phyloP scores from a whole-genome alignment of 92 coral and sea anemone species.

The Hydrozoanthus gracilis region DNA sequence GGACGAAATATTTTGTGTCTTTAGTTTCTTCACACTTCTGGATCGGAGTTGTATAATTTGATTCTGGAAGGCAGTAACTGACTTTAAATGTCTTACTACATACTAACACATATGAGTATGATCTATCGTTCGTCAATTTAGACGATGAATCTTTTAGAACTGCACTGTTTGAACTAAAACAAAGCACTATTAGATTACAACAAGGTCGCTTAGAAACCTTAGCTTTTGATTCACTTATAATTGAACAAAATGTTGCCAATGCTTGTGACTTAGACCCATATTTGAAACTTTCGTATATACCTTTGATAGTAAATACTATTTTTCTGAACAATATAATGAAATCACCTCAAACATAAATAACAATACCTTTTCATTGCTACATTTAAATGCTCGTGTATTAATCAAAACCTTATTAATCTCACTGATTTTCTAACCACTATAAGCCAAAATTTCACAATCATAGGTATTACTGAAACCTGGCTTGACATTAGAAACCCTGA shows the following conservation, averaged over 20 bases:
- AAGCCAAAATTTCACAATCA: slow-evolving; percentile 2
- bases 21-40: too few relatives aligned
- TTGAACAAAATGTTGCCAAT: neutral
- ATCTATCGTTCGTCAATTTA: neutral
- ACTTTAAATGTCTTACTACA: neutral
- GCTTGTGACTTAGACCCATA: neutral
- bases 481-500: neutral
- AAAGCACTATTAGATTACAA: neutral
- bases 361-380: slow-evolving; percentile 25
- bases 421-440: slow-evolving; percentile 14
- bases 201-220: slow-evolving; percentile 13
- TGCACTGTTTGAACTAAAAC: neutral
- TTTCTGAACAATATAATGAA: slow-evolving; percentile 13
- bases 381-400: slow-evolving; percentile 32
- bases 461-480: slow-evolving; percentile 45
- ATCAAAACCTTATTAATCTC: slow-evolving; percentile 10
- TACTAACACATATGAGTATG: neutral
- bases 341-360: neutral
- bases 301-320: neutral
- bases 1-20: too few relatives aligned
- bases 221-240: neutral
- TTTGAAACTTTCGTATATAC: neutral
- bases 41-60: too few relatives aligned
- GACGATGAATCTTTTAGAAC: slow-evolving; percentile 16
- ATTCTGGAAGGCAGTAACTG: too few relatives aligned